Percentiles rank a stretch among this genome's conserved stretches.
Conservation (phyloP, 2,888 invertebrate species). For the Gerris lacustris region DNA sequence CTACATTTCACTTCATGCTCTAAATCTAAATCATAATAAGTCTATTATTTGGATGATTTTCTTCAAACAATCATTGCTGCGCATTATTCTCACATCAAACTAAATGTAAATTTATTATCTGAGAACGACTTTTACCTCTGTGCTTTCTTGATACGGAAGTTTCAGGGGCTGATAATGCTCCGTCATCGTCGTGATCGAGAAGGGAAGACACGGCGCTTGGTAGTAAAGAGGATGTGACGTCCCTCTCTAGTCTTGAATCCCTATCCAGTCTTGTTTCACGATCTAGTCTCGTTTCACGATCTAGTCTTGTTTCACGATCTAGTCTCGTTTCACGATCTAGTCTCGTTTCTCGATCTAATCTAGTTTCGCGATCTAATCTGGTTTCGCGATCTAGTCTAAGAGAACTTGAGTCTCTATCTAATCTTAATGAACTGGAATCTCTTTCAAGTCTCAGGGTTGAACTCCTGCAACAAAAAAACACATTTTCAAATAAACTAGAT, state of each 20-base stretch:
- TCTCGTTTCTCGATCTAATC: no score
- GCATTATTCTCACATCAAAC: no score
- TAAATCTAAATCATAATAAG: no score
- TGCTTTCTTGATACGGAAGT: slow-evolving; percentile 52
- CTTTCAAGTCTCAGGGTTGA: slow-evolving; percentile 24
- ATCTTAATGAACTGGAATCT: neutral
- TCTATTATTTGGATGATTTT: no score
- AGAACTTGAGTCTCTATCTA: neutral
- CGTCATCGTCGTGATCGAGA: slow-evolving; percentile 62
- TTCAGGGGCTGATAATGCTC: slow-evolving; percentile 68
- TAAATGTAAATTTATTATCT: no score
- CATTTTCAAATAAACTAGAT: neutral
- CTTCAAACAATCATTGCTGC: no score
- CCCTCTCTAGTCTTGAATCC: slow-evolving; percentile 12
- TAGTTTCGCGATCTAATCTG: neutral
- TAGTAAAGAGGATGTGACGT: slow-evolving; percentile 1
- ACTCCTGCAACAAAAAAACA: slow-evolving; percentile 18
- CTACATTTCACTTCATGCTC: no score
- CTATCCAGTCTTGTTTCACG: slow-evolving; percentile 24
- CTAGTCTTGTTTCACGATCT: slow-evolving; percentile 18
- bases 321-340: slow-evolving; percentile 18
- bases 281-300: slow-evolving; percentile 18
- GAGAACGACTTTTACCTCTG: slow-evolving; percentile 40
- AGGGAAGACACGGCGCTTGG: slow-evolving; percentile 35
- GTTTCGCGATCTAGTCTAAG: neutral